A percentile compares a stretch with the other conserved stretches of the same genome.
Conservation (phyloP, 2,797 vertebrate genomes). For the Linurgus olivaceus region DNA sequence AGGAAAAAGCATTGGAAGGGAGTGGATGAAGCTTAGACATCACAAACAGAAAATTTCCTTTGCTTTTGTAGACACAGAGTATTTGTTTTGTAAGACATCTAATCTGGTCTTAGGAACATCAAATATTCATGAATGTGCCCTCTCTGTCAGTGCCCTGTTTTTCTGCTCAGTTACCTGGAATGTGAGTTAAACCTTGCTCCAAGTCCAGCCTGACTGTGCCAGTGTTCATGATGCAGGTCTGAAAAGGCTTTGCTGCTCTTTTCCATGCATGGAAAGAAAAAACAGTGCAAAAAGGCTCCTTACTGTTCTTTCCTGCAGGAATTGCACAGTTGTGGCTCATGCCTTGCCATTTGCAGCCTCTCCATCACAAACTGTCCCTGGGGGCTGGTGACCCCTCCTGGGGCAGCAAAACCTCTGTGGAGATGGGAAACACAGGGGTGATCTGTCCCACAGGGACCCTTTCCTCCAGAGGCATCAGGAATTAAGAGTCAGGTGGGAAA, state of each 20-base stretch:
- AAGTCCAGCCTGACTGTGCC: not conserved
- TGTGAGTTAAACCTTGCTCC: not conserved
- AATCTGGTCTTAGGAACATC: not conserved
- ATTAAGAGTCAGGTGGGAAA: not conserved
- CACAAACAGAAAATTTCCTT: not conserved
- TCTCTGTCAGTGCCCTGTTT: not conserved
- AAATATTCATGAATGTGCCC: not conserved
- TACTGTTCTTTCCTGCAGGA: not conserved
- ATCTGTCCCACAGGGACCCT: not conserved
- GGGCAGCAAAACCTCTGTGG: fast-evolving
- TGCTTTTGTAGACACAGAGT: fast-evolving
- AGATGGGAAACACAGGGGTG: not conserved
- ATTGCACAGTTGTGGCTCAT: not conserved
- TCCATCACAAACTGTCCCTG: fast-evolving
- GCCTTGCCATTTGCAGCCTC: not conserved
- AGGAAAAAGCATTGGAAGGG: not conserved
- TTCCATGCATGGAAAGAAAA: not conserved
- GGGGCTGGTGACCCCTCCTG: not conserved
- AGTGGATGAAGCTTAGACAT: not conserved
- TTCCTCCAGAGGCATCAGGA: not conserved
- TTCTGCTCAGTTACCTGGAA: not conserved
- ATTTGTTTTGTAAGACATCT: not conserved
- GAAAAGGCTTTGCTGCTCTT: not conserved
- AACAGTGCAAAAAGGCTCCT: fast-evolving
- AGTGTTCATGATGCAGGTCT: fast-evolving